Percentiles rank a stretch among this genome's conserved stretches.
Evolutionary conservation across 2,113 vertebrate genomes (phyloP).

Genomic region (Globicephala melas): DNA sequence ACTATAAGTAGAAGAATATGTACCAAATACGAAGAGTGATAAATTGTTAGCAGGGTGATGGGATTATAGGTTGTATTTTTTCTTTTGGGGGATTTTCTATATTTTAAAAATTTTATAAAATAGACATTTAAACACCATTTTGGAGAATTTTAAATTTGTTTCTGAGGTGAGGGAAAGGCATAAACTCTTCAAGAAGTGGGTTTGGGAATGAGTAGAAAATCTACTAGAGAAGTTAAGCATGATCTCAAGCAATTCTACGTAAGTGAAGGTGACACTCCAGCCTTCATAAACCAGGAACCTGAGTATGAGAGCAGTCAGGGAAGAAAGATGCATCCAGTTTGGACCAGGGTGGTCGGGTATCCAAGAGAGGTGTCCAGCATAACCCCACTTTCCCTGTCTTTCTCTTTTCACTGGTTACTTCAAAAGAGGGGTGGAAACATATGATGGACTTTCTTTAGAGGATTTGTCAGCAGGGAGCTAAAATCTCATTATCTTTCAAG

Average conservation of each 20-base stretch:
- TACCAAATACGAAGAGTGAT: not conserved
- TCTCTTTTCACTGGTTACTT: not conserved
- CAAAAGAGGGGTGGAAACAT: not conserved
- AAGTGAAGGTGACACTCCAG: not conserved
- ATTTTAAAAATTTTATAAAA: not conserved
- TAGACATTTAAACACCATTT: not conserved
- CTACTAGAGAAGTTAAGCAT: not conserved
- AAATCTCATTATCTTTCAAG: conserved; percentile 43
- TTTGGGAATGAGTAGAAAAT: not conserved
- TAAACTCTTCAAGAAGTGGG: not conserved
- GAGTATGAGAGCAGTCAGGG: not conserved
- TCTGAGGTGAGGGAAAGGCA: not conserved
- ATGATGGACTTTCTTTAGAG: not conserved
- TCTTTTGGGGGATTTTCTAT: not conserved
- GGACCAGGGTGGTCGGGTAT: not conserved
- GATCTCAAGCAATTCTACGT: not conserved
- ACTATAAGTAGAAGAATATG: not conserved
- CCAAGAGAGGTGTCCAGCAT: not conserved
- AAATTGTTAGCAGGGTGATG: not conserved
- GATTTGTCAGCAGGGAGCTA: conserved; percentile 32
- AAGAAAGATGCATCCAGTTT: not conserved
- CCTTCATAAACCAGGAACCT: not conserved
- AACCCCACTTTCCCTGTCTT: not conserved
- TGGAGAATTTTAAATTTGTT: not conserved
- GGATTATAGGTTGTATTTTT: not conserved